Evolutionary conservation across 2,888 invertebrate species (phyloP).

Genomic region (Baccha elongata): DNA sequence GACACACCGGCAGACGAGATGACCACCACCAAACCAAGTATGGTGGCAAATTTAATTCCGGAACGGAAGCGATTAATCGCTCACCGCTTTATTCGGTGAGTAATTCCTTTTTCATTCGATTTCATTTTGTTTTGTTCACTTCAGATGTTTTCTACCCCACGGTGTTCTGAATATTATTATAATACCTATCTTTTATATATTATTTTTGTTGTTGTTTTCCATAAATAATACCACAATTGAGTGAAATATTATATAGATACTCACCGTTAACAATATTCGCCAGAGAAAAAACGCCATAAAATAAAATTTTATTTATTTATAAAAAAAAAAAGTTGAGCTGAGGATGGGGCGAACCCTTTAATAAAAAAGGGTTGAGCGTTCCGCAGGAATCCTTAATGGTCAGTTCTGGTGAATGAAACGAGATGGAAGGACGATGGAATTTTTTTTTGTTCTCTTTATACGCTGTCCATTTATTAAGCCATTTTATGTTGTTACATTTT

Average conservation of each 20-base stretch:
- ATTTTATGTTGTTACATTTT: constrained; percentile 47
- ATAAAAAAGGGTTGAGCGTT: neutral
- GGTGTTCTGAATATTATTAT: constrained; percentile 24
- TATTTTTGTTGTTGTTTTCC: constrained; percentile 5
- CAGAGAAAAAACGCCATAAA: constrained; percentile 3
- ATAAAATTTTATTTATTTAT: constrained; percentile 47
- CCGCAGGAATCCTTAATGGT: constrained; percentile 14
- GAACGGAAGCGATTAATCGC: constrained; percentile 66
- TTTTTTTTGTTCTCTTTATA: neutral
- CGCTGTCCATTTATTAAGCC: constrained; percentile 46
- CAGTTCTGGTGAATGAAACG: constrained; percentile 12
- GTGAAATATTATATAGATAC: constrained; percentile 33
- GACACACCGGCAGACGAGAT: neutral
- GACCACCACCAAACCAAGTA: constrained; percentile 15
- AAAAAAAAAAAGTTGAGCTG: constrained; percentile 32
- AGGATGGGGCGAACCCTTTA: constrained; percentile 31
- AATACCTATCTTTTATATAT: neutral
- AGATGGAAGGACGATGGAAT: neutral
- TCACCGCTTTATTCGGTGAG: constrained; percentile 56
- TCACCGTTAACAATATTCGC: neutral
- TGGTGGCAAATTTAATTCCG: constrained; percentile 60
- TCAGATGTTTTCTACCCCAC: constrained; percentile 27
- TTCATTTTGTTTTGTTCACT: constrained; percentile 31
- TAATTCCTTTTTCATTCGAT: constrained; percentile 58
- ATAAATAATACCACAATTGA: constrained; percentile 40